These are phyloP conservation scores for Oryzias curvinotus DNA, from an alignment of 2,113 vertebrate species.

Conservation along the genomic window DNA sequence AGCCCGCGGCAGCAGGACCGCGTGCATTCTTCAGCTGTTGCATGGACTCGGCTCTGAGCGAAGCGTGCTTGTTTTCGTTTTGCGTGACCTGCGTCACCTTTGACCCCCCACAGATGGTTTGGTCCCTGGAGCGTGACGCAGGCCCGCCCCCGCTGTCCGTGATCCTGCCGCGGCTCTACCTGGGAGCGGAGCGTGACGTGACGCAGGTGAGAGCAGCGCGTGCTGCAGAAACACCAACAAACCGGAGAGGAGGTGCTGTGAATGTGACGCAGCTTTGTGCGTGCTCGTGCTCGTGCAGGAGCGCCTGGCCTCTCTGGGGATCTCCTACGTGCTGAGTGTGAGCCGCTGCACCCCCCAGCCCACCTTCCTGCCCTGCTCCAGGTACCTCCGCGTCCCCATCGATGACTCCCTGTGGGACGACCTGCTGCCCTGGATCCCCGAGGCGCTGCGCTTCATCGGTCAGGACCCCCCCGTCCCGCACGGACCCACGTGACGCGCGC, in stretches of 20 bases:
- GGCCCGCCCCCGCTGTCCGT: constrained; percentile 69
- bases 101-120: constrained; percentile 61
- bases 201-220: constrained; percentile 66
- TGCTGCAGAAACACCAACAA: not conserved
- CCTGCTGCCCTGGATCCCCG: constrained; percentile 81
- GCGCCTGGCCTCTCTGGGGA: constrained; percentile 69
- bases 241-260: no score
- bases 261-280: not conserved
- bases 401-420: constrained; percentile 82
- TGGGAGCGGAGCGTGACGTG: constrained; percentile 82
- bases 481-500: not conserved
- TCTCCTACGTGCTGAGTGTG: constrained; percentile 81
- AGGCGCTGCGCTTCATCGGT: constrained; percentile 82
- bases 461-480: not conserved
- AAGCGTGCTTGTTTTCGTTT: no score
- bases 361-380: constrained; percentile 73
- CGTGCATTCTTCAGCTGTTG: no score
- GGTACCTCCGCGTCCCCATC: constrained; percentile 81
- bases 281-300: constrained; percentile 59
- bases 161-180: constrained; percentile 80
- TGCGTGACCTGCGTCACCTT: no score
- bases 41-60: no score
- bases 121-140: constrained; percentile 54
- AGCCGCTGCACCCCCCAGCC: constrained; percentile 80
- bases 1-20: no score